These are phyloP conservation scores for Arrhamphus sclerolepis DNA, from an alignment of 2,797 vertebrate genomes.

Conservation along the genomic window DNA sequence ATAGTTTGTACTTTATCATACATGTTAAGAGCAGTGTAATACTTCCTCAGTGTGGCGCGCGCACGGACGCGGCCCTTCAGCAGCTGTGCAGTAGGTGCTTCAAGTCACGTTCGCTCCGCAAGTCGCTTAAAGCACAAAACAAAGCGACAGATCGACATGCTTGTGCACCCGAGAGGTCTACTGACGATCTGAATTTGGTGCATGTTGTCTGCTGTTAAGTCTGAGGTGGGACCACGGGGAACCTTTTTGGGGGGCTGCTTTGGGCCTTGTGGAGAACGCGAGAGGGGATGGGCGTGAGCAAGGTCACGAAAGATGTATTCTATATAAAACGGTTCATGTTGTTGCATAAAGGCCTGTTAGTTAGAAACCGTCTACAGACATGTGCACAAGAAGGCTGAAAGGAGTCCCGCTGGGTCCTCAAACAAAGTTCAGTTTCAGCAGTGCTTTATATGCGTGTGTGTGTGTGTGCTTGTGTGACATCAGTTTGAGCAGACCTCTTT, in stretches of 20 bases:
- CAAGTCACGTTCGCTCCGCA: conserved; percentile 60
- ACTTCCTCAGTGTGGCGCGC: conserved; percentile 16
- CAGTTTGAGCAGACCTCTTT: no score
- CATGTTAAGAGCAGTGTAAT: neutral
- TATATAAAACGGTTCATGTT: neutral
- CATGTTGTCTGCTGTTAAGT: neutral
- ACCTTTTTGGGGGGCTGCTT: neutral
- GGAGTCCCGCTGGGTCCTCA: neutral
- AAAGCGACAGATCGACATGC: neutral
- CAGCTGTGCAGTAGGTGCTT: conserved; percentile 42
- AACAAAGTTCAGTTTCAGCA: conserved; percentile 13
- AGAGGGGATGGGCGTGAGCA: neutral
- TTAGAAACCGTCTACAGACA: neutral
- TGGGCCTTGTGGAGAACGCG: conserved; percentile 14
- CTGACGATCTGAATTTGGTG: neutral
- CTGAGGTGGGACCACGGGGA: neutral
- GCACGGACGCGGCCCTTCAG: conserved; percentile 43
- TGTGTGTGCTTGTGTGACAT: no score
- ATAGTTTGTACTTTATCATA: neutral
- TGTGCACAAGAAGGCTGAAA: neutral
- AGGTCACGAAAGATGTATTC: neutral
- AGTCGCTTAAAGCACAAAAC: conserved; percentile 1
- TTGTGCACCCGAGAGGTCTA: neutral
- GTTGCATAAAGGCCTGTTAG: neutral
- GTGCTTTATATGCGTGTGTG: no score